These are phyloP conservation scores for Peribatodes rhomboidaria DNA, from an alignment of 2,888 invertebrate species.

Conservation along the genomic window DNA sequence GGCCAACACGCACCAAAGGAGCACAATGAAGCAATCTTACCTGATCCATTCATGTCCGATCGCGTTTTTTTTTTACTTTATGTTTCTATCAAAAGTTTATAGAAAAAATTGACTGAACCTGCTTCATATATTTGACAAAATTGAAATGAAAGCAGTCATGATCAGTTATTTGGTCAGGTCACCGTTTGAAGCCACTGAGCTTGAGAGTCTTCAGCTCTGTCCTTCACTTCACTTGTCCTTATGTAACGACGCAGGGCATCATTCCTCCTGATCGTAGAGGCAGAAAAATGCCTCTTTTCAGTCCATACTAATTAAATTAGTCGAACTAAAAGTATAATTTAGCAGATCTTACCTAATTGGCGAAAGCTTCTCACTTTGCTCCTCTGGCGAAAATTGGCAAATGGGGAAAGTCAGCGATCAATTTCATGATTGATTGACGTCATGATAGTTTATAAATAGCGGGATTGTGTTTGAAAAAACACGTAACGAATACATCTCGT, in stretches of 20 bases:
- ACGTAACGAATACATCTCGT: background rate
- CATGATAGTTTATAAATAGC: background rate
- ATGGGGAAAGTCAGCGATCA: background rate
- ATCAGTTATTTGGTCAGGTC: too few species aligned
- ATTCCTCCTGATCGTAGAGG: too few species aligned
- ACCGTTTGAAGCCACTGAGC: too few species aligned
- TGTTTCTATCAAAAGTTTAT: background rate
- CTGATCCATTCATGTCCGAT: constrained; percentile 8
- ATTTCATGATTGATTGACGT: background rate
- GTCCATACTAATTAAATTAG: too few species aligned
- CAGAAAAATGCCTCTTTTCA: too few species aligned
- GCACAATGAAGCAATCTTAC: constrained; percentile 16
- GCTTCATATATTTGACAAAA: too few species aligned
- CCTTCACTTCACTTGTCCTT: too few species aligned
- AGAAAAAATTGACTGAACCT: too few species aligned
- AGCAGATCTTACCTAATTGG: background rate
- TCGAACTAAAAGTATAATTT: background rate
- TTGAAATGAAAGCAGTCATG: too few species aligned
- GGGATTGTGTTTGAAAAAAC: background rate
- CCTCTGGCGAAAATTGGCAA: constrained; percentile 1
- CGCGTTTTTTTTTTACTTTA: background rate
- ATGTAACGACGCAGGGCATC: too few species aligned
- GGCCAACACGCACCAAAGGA: constrained; percentile 19
- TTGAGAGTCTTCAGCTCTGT: too few species aligned
- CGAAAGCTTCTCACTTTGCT: background rate